A percentile compares a stretch with the other conserved stretches of the same genome.
These are phyloP conservation scores for Agelastica alni DNA, from an alignment of 2,888 invertebrate genomes.

Conservation along the genomic window DNA sequence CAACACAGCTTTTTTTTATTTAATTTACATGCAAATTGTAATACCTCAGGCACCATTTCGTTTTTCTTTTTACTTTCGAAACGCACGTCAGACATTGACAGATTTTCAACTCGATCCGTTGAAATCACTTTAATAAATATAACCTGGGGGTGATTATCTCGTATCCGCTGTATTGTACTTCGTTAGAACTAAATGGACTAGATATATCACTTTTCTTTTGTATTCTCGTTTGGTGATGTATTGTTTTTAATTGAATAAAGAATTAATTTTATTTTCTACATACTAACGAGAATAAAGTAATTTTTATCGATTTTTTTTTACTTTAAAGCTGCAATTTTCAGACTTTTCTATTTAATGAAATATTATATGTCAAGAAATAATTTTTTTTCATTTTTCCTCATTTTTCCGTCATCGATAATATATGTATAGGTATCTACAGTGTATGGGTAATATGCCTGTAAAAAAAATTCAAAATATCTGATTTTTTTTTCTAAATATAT, in stretches of 20 bases:
- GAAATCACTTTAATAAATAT: conserved; percentile 38
- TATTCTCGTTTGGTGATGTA: conserved; percentile 1
- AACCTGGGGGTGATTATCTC: conserved; percentile 34
- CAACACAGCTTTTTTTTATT: conserved; percentile 40
- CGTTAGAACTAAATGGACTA: conserved; percentile 20
- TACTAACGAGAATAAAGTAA: too few species aligned
- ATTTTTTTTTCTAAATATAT: too few species aligned
- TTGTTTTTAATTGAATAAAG: conserved; percentile 14
- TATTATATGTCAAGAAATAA: too few species aligned
- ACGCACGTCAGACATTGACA: conserved; percentile 43
- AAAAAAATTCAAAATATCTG: too few species aligned
- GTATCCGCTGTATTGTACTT: conserved; percentile 19
- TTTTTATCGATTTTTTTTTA: too few species aligned
- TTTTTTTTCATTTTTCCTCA: too few species aligned
- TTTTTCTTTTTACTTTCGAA: conserved; percentile 41
- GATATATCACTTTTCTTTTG: conserved; percentile 21
- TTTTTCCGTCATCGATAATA: too few species aligned
- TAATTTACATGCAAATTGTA: conserved; percentile 48
- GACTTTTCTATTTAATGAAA: too few species aligned
- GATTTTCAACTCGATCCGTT: conserved; percentile 43
- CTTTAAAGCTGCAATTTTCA: too few species aligned
- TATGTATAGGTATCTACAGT: too few species aligned
- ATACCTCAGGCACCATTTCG: conserved; percentile 37
- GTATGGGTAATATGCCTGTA: too few species aligned
- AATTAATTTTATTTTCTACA: conserved; percentile 5